phyloP scores from a whole-genome alignment of 2,113 vertebrate species.

The Erythrolamprus reginae region DNA sequence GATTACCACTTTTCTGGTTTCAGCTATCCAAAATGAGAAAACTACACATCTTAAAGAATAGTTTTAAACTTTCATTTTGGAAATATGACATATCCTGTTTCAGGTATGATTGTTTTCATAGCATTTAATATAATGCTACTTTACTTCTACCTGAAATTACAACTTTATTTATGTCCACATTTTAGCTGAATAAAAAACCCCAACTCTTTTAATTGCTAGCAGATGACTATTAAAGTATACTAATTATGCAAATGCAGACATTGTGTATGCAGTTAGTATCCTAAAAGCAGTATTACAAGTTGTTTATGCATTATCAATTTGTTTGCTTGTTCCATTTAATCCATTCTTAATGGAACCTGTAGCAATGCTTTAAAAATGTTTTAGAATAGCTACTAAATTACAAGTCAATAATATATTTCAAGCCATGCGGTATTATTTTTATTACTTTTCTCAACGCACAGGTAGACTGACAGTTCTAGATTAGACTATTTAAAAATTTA shows the following conservation, averaged over 20 bases:
- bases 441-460: not conserved
- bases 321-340: constrained; percentile 62
- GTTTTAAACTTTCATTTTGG: not conserved
- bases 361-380: constrained; percentile 53
- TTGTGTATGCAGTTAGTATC: constrained; percentile 59
- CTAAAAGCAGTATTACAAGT: constrained; percentile 49
- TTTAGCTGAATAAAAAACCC: constrained; percentile 46
- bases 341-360: constrained; percentile 64
- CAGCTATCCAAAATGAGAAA: constrained; percentile 18
- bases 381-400: constrained; percentile 64
- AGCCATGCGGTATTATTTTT: not conserved
- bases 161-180: constrained; percentile 68
- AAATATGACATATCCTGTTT: constrained; percentile 44
- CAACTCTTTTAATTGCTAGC: constrained; percentile 68
- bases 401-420: constrained; percentile 1
- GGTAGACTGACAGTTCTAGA: not conserved
- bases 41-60: not conserved
- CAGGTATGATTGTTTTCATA: constrained; percentile 71
- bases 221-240: constrained; percentile 67
- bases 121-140: constrained; percentile 60
- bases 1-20: not conserved
- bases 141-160: constrained; percentile 46
- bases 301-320: constrained; percentile 59
- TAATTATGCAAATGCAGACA: constrained; percentile 63
- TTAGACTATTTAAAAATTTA: not conserved